Evolutionary conservation across 2,113 vertebrate species (phyloP).

Genomic region (Chelonoidis abingdonii): DNA sequence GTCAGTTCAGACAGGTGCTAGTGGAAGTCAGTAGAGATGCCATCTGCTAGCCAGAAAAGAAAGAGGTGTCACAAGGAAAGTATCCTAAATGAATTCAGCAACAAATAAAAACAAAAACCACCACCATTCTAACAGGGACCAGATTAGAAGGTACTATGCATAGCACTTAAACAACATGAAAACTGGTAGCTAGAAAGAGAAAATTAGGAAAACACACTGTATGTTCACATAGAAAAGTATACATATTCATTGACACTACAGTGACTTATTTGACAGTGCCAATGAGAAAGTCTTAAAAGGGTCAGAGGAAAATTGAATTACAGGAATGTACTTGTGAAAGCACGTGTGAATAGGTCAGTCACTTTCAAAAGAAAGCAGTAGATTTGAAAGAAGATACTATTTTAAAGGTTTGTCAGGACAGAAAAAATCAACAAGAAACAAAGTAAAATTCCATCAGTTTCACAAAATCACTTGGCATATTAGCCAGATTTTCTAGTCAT

Average conservation of each 20-base stretch:
- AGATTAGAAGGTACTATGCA: neutral
- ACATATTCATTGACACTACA: conserved; percentile 14
- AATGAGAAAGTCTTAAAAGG: neutral
- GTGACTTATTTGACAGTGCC: conserved; percentile 22
- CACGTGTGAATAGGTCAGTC: accelerated
- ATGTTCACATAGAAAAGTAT: neutral
- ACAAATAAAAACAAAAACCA: neutral
- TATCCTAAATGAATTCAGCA: neutral
- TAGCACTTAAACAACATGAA: neutral
- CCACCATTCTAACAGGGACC: too few species aligned
- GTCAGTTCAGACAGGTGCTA: neutral
- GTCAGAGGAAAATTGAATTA: conserved; percentile 31
- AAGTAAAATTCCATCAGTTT: conserved; percentile 1
- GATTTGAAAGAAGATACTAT: neutral
- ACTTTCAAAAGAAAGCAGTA: neutral
- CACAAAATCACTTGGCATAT: neutral
- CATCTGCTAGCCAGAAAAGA: neutral
- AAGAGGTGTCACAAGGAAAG: neutral
- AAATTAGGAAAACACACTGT: neutral
- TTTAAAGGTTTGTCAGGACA: neutral
- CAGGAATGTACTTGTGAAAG: neutral
- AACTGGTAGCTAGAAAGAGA: neutral
- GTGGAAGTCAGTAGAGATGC: conserved; percentile 6
- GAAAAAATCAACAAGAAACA: neutral
- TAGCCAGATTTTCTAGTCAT: accelerated